Percentiles rank a stretch among this genome's conserved stretches.
These are phyloP conservation scores for Xyliphius kryptos DNA, from an alignment of 2,113 vertebrate species.

Conservation along the genomic window DNA sequence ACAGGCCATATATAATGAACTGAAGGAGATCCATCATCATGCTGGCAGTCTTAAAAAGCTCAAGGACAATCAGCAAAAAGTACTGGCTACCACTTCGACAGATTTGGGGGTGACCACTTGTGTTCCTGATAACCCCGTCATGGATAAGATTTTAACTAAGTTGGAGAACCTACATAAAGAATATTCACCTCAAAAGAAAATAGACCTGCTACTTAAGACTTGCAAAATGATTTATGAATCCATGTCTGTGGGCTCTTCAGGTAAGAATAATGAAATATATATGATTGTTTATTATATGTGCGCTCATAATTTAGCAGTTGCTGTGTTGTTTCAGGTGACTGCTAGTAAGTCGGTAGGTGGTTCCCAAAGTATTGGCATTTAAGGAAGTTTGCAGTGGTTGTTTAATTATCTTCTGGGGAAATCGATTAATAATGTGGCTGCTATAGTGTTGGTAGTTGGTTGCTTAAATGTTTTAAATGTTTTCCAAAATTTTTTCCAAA, in stretches of 20 bases:
- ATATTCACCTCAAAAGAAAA: conserved; percentile 94
- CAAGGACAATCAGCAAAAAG: conserved; percentile 79
- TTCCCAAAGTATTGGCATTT: too few species aligned
- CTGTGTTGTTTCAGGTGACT: too few species aligned
- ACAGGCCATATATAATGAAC: conserved; percentile 71
- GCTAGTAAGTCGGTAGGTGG: too few species aligned
- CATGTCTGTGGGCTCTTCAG: conserved; percentile 85
- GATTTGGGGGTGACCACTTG: conserved; percentile 85
- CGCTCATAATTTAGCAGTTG: too few species aligned
- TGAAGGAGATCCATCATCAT: conserved; percentile 75
- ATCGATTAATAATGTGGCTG: too few species aligned
- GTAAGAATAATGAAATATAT: conserved; percentile 51
- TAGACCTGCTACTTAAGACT: conserved; percentile 82
- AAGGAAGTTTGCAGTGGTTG: too few species aligned
- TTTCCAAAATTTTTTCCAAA: too few species aligned
- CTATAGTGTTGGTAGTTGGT: too few species aligned
- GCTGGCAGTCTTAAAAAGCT: conserved; percentile 73
- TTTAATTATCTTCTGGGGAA: too few species aligned
- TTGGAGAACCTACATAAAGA: conserved; percentile 78
- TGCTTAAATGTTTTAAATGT: too few species aligned
- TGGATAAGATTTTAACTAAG: conserved; percentile 91
- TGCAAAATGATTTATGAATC: conserved; percentile 97
- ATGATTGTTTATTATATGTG: too few species aligned
- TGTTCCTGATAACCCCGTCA: conserved; percentile 75
- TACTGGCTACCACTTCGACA: conserved; percentile 86